Evolutionary conservation across 2,888 invertebrate genomes (phyloP).

Genomic region (Microplitis deprimator): DNA sequence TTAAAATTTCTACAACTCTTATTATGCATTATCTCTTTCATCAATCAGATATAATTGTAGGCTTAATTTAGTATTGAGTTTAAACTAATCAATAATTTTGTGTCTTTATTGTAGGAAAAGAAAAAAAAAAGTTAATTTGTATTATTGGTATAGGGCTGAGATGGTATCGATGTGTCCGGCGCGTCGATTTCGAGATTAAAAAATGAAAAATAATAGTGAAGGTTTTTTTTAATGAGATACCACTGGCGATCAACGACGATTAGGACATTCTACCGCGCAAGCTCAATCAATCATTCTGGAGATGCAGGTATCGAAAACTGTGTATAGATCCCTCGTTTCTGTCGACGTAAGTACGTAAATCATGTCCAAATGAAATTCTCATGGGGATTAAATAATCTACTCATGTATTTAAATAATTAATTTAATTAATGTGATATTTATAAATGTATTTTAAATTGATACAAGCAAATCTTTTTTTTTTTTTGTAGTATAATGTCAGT

Average conservation of each 20-base stretch:
- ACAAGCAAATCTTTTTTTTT: not conserved
- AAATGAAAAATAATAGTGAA: slow-evolving; percentile 34
- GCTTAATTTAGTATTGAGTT: slow-evolving; percentile 17
- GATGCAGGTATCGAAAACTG: slow-evolving; percentile 41
- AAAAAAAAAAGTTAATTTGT: slow-evolving; percentile 20
- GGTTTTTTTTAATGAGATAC: slow-evolving; percentile 51
- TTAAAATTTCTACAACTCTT: slow-evolving; percentile 50
- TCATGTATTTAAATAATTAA: slow-evolving; percentile 28
- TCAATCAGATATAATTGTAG: slow-evolving; percentile 30
- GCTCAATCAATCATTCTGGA: slow-evolving; percentile 64
- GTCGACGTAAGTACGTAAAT: slow-evolving; percentile 46
- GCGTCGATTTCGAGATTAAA: slow-evolving; percentile 37
- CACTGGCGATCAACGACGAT: slow-evolving; percentile 63
- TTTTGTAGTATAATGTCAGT: not conserved
- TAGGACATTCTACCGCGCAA: slow-evolving; percentile 64
- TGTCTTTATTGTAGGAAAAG: not conserved
- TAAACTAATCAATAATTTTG: slow-evolving; percentile 21
- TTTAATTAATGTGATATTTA: slow-evolving; percentile 26
- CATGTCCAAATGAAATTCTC: slow-evolving; percentile 37
- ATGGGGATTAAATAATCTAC: slow-evolving; percentile 20
- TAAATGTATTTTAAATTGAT: not conserved
- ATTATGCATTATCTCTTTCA: slow-evolving; percentile 12
- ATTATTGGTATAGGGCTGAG: not conserved
- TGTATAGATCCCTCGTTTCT: slow-evolving; percentile 27
- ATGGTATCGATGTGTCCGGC: slow-evolving; percentile 28